Percentiles rank a stretch among this genome's conserved stretches.
phyloP scores from a whole-genome alignment of 2,113 vertebrate genomes.

The Coreoperca whiteheadi region DNA sequence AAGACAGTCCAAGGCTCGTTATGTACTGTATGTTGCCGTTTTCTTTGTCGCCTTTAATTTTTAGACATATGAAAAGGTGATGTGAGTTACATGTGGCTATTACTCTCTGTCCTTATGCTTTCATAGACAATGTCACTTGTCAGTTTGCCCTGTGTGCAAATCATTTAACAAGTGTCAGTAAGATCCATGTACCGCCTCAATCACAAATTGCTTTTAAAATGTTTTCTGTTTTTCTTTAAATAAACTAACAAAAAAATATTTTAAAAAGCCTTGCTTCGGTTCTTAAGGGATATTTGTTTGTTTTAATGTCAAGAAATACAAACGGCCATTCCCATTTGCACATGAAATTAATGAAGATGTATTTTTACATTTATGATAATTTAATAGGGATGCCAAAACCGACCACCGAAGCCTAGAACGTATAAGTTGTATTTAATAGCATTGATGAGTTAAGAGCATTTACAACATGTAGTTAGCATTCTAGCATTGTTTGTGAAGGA shows the following conservation, averaged over 20 bases:
- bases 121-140: conserved; percentile 79
- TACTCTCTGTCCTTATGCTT: conserved; percentile 65
- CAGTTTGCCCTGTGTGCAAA: conserved; percentile 71
- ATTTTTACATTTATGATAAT: conserved; percentile 86
- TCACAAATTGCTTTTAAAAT: conserved; percentile 56
- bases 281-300: conserved; percentile 85
- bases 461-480: conserved; percentile 81
- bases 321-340: conserved; percentile 85
- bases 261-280: conserved; percentile 75
- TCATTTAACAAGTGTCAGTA: conserved; percentile 75
- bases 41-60: conserved; percentile 54
- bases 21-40: conserved; percentile 76
- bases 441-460: conserved; percentile 81
- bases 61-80: conserved; percentile 64
- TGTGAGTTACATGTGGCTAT: conserved; percentile 67
- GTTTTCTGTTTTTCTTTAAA: conserved; percentile 61
- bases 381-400: conserved; percentile 82
- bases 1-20: conserved; percentile 69
- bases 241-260: conserved; percentile 36
- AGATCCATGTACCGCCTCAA: conserved; percentile 66
- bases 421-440: conserved; percentile 82
- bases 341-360: conserved; percentile 85
- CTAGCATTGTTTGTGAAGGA: conserved; percentile 82
- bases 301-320: conserved; percentile 76
- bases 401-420: conserved; percentile 79